A percentile compares a stretch with the other conserved stretches of the same genome.
Evolutionary conservation across 2,888 invertebrate species (phyloP).

Genomic region (Tolmerus cingulatus): DNA sequence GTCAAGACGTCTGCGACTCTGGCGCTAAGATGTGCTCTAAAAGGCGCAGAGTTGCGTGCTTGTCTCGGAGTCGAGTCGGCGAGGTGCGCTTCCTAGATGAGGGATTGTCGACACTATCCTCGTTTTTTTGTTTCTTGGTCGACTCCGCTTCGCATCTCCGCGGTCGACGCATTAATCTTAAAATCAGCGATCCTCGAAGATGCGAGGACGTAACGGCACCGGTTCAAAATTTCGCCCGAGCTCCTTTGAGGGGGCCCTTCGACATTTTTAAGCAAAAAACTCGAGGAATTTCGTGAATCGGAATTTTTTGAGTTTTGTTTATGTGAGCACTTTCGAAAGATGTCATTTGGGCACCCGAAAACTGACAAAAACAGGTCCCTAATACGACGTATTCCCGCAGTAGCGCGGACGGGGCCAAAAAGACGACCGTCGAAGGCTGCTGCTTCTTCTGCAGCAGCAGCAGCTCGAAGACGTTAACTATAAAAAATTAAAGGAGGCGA

Average conservation of each 20-base stretch:
- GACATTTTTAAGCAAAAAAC: constrained; percentile 20
- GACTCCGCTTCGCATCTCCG: background rate
- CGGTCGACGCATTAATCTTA: constrained; percentile 4
- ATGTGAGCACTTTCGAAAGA: constrained; percentile 42
- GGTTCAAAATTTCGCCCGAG: constrained; percentile 5
- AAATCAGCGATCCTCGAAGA: background rate
- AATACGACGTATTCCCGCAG: constrained; percentile 21
- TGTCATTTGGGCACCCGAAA: constrained; percentile 42
- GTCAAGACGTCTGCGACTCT: constrained; percentile 23
- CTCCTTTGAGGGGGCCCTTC: constrained; percentile 24
- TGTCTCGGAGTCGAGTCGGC: constrained; percentile 1
- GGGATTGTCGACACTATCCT: constrained; percentile 29
- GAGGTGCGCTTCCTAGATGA: constrained; percentile 17
- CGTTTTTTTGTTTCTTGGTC: background rate
- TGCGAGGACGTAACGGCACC: constrained; percentile 10
- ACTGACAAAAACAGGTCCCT: constrained; percentile 40
- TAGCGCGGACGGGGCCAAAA: constrained; percentile 7
- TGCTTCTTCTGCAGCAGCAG: background rate
- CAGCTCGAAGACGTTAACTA: constrained; percentile 17
- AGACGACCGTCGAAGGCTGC: background rate
- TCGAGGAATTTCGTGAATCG: constrained; percentile 33
- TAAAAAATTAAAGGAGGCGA: constrained; percentile 33
- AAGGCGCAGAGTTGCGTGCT: constrained; percentile 18
- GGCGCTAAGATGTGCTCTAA: constrained; percentile 35
- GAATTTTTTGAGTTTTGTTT: constrained; percentile 40